Evolutionary conservation across 2,113 vertebrate genomes (phyloP).

Genomic region (Labeo catla): DNA sequence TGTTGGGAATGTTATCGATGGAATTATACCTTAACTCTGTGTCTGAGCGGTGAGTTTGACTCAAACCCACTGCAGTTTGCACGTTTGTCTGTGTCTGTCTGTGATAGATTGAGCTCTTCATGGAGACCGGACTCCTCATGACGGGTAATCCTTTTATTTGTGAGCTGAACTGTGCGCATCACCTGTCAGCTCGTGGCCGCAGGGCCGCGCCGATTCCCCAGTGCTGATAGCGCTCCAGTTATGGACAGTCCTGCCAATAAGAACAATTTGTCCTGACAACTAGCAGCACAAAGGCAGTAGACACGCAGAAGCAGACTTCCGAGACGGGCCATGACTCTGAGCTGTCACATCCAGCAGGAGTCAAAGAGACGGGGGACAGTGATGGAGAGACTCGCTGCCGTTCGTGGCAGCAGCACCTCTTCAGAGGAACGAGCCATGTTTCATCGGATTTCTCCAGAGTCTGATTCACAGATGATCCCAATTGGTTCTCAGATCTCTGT

Average conservation of each 20-base stretch:
- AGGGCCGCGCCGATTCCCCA: slow-evolving; percentile 21
- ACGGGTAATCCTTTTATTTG: slow-evolving; percentile 45
- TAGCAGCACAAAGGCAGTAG: slow-evolving; percentile 50
- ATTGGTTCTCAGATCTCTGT: slow-evolving; percentile 14
- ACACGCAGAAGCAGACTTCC: slow-evolving; percentile 38
- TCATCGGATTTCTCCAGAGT: neutral
- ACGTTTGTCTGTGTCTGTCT: slow-evolving; percentile 1
- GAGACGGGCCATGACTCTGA: slow-evolving; percentile 51
- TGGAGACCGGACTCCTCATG: slow-evolving; percentile 5
- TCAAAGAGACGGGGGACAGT: slow-evolving; percentile 1
- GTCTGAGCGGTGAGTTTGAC: neutral
- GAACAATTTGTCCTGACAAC: slow-evolving; percentile 60
- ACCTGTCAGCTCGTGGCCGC: slow-evolving; percentile 30
- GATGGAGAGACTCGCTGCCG: neutral
- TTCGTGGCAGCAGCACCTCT: neutral
- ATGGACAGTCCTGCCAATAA: slow-evolving; percentile 59
- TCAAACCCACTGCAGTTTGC: neutral
- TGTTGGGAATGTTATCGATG: neutral
- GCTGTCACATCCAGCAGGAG: slow-evolving; percentile 47
- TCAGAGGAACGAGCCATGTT: neutral
- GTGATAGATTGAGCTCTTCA: slow-evolving; percentile 9
- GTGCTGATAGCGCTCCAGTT: slow-evolving; percentile 25
- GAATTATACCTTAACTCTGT: neutral
- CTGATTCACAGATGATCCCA: neutral
- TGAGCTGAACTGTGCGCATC: slow-evolving; percentile 31